Conservation (phyloP, 2,888 invertebrate genomes). For the Sphaeridia pumilis region DNA sequence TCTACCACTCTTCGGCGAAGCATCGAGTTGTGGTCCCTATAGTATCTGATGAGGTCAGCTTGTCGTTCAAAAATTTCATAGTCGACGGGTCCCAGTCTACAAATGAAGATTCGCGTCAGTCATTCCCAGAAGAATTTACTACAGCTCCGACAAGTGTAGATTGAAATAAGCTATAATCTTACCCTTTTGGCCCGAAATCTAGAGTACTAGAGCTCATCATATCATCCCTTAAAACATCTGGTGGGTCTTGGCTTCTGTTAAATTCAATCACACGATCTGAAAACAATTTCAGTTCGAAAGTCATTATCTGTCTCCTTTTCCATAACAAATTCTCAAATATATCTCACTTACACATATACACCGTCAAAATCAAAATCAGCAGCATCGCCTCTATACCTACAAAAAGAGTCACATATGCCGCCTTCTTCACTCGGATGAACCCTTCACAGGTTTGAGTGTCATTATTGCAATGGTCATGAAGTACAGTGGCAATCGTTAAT, state of each 20-base stretch:
- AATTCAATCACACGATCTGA: slow-evolving; percentile 51
- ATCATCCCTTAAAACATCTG: slow-evolving; percentile 54
- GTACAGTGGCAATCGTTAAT: slow-evolving; percentile 41
- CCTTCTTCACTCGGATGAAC: slow-evolving; percentile 45
- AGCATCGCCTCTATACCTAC: slow-evolving; percentile 45
- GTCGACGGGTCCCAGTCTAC: slow-evolving; percentile 42
- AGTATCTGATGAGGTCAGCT: slow-evolving; percentile 56
- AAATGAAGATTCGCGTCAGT: neutral
- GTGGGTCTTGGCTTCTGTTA: slow-evolving; percentile 48
- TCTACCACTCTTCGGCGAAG: slow-evolving; percentile 54
- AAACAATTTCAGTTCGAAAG: slow-evolving; percentile 35
- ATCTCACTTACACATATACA: slow-evolving; percentile 46
- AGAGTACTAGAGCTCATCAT: slow-evolving; percentile 46
- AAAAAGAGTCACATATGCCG: slow-evolving; percentile 49
- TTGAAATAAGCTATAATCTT: neutral
- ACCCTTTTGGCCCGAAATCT: slow-evolving; percentile 38
- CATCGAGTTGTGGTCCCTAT: slow-evolving; percentile 54
- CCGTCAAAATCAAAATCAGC: slow-evolving; percentile 44
- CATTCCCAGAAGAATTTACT: neutral
- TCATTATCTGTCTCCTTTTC: neutral
- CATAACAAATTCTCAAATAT: neutral
- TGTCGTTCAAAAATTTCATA: slow-evolving; percentile 56
- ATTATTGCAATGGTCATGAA: slow-evolving; percentile 40
- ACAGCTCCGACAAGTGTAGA: neutral
- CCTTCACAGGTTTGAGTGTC: slow-evolving; percentile 46